phyloP scores from a whole-genome alignment of 2,113 vertebrate species.

The Agapornis roseicollis region DNA sequence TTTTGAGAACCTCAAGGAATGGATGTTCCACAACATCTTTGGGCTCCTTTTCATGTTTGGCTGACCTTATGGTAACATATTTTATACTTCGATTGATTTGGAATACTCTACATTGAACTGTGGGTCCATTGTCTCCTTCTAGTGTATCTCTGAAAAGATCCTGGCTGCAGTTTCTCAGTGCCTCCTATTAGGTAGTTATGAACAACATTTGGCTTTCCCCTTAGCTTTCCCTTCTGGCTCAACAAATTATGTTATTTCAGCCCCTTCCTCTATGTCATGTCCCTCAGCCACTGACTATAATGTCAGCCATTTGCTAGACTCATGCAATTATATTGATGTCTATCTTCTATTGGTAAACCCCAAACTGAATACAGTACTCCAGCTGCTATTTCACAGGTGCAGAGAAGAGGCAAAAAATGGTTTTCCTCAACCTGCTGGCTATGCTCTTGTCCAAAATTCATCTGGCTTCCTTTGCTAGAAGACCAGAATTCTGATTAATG shows the following conservation, averaged over 20 bases:
- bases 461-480: not conserved
- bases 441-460: not conserved
- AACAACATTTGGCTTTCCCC: not conserved
- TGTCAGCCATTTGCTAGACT: not conserved
- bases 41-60: not conserved
- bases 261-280: not conserved
- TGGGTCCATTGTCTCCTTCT: not conserved
- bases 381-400: not conserved
- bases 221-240: not conserved
- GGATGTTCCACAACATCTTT: not conserved
- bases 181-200: not conserved
- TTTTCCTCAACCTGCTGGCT: not conserved
- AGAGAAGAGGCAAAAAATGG: not conserved
- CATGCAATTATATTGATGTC: rapidly evolving
- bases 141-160: not conserved
- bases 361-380: not conserved
- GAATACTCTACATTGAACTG: not conserved
- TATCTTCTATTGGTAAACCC: not conserved
- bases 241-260: not conserved
- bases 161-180: not conserved
- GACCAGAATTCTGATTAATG: not conserved
- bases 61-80: not conserved
- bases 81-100: not conserved
- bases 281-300: not conserved
- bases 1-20: not conserved